These are phyloP conservation scores for Podargus strigoides DNA, from an alignment of 2,797 vertebrate species.

Conservation along the genomic window DNA sequence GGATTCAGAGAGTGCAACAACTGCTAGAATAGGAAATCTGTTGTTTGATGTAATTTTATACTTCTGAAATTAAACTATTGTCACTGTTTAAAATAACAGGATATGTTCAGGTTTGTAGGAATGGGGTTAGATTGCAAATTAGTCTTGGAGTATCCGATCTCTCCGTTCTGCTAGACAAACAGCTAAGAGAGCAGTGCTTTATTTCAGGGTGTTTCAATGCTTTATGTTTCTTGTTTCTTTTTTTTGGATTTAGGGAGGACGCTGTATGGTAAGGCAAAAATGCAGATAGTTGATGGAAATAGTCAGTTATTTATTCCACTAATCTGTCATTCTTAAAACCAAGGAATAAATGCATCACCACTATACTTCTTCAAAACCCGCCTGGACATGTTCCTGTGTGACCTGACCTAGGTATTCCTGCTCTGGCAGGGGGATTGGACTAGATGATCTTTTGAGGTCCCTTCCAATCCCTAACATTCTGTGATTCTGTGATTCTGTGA, in stretches of 20 bases:
- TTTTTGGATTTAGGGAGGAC: background rate
- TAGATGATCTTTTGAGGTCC: too few species aligned
- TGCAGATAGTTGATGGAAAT: background rate
- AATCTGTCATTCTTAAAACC: background rate
- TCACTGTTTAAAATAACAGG: background rate
- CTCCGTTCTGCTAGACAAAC: background rate
- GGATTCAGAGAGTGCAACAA: background rate
- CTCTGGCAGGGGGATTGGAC: too few species aligned
- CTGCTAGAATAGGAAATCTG: background rate
- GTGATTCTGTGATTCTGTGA: too few species aligned
- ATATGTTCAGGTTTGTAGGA: background rate
- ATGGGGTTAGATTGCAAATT: background rate
- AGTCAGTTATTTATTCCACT: background rate
- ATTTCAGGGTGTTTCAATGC: too few species aligned
- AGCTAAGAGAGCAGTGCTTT: background rate
- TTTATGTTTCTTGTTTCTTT: too few species aligned
- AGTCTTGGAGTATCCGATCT: background rate
- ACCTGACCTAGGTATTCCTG: too few species aligned
- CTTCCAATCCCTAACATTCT: too few species aligned
- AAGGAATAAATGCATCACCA: background rate
- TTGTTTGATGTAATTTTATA: background rate
- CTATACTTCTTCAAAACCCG: too few species aligned
- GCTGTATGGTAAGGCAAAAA: background rate
- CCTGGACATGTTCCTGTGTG: too few species aligned
- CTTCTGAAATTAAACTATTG: background rate